phyloP scores from a whole-genome alignment of 30 jellyfish, hydroid and myxozoan species.

The Aurelia aurita complex sp. Pacific region DNA sequence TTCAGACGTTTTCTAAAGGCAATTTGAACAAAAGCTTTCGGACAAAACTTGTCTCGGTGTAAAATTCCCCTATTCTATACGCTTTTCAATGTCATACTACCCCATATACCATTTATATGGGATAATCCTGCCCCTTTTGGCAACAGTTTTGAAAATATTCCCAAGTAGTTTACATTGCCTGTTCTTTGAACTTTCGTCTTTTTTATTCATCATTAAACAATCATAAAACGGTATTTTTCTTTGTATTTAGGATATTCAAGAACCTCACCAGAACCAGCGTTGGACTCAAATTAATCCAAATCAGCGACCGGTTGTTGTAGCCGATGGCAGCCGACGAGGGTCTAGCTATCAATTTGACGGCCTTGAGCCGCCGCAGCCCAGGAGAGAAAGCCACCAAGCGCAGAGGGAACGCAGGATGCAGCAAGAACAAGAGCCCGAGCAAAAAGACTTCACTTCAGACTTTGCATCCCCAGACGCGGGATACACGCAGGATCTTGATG shows the following conservation, averaged over 20 bases:
- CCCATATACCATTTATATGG: too few species aligned
- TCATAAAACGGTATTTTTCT: neutral
- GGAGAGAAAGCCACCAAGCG: neutral
- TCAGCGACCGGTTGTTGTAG: conserved; percentile 3
- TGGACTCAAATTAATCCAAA: neutral
- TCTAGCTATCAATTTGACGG: neutral
- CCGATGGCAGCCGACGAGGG: conserved; percentile 14
- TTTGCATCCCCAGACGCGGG: neutral
- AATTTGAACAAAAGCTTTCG: too few species aligned
- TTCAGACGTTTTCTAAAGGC: too few species aligned
- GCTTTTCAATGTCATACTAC: too few species aligned
- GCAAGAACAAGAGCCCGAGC: neutral
- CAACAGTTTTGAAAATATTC: too few species aligned
- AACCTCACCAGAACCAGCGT: neutral
- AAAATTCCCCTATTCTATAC: too few species aligned
- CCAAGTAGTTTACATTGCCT: too few species aligned
- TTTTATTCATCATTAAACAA: neutral
- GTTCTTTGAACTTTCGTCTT: neutral
- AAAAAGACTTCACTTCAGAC: too few species aligned
- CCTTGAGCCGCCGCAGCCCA: neutral
- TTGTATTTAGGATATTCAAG: neutral
- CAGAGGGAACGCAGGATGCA: conserved; percentile 29
- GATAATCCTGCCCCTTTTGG: too few species aligned
- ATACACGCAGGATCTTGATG: conserved; percentile 7
- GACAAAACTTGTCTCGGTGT: too few species aligned